phyloP scores from a whole-genome alignment of 2,888 invertebrate genomes.

The Branchellion lobata region DNA sequence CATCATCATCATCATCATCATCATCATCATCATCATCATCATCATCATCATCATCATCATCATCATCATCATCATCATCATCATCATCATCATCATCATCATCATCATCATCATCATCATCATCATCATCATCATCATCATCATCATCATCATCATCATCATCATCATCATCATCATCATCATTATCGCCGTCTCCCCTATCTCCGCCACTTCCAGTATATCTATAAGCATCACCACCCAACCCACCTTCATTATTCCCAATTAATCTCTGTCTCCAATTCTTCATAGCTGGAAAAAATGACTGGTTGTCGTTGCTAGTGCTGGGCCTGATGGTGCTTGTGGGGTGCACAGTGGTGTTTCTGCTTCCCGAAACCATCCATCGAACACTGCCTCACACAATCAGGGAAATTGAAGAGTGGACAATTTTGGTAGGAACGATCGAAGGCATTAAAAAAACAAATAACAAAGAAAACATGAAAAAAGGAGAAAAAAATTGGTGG shows the following conservation, averaged over 20 bases:
- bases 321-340: slow-evolving; percentile 52
- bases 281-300: slow-evolving; percentile 31
- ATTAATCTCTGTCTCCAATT: too few species aligned
- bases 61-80: not conserved
- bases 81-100: not conserved
- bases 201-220: too few species aligned
- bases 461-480: too few species aligned
- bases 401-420: slow-evolving; percentile 53
- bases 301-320: slow-evolving; percentile 52
- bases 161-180: not conserved
- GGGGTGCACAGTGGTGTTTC: slow-evolving; percentile 51
- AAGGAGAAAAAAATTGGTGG: too few species aligned
- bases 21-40: not conserved
- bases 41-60: not conserved
- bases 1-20: not conserved
- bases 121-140: not conserved
- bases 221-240: too few species aligned
- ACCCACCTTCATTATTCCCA: too few species aligned
- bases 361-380: slow-evolving; percentile 54
- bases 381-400: slow-evolving; percentile 54
- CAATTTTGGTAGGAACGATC: not conserved
- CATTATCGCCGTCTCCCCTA: not conserved
- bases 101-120: not conserved
- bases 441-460: too few species aligned
- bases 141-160: not conserved